Evolutionary conservation across 2,888 invertebrate genomes (phyloP), one percentile per base, ranked within the genome.

Genomic region (Callyntrura guangdongensis): DNA sequence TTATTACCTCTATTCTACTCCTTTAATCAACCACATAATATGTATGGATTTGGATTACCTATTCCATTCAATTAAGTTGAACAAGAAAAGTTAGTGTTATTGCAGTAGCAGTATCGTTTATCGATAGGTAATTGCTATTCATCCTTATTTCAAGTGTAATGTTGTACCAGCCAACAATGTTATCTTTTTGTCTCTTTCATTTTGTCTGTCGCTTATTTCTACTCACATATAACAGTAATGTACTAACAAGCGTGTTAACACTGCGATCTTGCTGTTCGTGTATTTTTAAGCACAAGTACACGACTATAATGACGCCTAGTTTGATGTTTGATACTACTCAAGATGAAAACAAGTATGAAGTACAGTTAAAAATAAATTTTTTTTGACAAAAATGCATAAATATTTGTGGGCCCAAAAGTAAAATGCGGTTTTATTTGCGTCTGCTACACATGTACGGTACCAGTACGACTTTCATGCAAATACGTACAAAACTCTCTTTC

Each of bases 101-200:
- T 3, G n/a, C 22, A 14, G 20, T 22, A 17, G 3, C 22, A 72
- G 0, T 8, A 17, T 77, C 8, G 20, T 77, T 77, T 77, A 53
- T 77, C 22, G 11, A 25, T 77, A 25, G 22, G 12, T 5, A 49
- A 69, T 17, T 72, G 22, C 6, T 53, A 25, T 25, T 77, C 25
- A 22, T 22, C 22, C 2, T 3, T 53, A 77, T 22, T 77, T 77
- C 25, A 6, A n/a, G 49, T 77, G 25, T 25, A 14, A 53, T 25
- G 53, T 77, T n/a, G 53, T 77, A 77, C 53, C 53, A 77, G 49
- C 49, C 77, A 77, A 53, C 20, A 25, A 14, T 25, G 49, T 53
- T 77, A 77, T 53, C 22, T 22, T 53, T 53, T 77, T 53, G 53
- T 53, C 77, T 77, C 53, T 53, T 74, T 49, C 25, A 14, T 77